A percentile compares a stretch with the other conserved stretches of the same genome.
Evolutionary conservation across 2,113 vertebrate genomes (phyloP).

Genomic region (Tragelaphus buxtoni): DNA sequence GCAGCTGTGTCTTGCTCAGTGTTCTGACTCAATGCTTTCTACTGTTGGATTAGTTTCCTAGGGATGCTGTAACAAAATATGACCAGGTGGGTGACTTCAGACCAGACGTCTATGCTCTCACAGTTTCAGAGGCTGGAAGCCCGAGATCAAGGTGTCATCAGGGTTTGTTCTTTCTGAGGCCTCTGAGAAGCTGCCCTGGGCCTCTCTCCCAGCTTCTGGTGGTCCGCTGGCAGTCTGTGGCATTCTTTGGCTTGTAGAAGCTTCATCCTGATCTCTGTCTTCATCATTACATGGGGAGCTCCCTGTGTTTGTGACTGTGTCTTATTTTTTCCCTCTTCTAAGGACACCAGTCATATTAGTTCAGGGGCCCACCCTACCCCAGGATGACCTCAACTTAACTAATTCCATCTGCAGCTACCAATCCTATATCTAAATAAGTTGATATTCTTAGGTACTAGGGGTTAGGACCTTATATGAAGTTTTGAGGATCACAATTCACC

Average conservation of each 20-base stretch:
- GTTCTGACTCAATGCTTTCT: neutral
- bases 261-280: neutral
- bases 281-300: fast-evolving
- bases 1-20: neutral
- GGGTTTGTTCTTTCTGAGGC: neutral
- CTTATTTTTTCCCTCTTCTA: neutral
- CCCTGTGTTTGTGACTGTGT: neutral
- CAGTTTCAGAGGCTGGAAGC: neutral
- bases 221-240: neutral
- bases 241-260: fast-evolving
- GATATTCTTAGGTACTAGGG: neutral
- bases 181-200: neutral
- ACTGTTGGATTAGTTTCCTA: neutral
- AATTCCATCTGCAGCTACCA: neutral
- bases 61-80: neutral
- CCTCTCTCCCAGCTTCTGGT: neutral
- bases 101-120: neutral
- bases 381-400: neutral
- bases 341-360: neutral
- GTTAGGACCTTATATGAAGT: neutral
- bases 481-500: neutral
- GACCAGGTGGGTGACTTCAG: neutral
- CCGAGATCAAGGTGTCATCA: neutral
- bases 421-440: neutral
- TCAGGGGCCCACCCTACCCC: neutral